phyloP scores from a whole-genome alignment of 2,888 invertebrate genomes.

The Aethes cnicana region DNA sequence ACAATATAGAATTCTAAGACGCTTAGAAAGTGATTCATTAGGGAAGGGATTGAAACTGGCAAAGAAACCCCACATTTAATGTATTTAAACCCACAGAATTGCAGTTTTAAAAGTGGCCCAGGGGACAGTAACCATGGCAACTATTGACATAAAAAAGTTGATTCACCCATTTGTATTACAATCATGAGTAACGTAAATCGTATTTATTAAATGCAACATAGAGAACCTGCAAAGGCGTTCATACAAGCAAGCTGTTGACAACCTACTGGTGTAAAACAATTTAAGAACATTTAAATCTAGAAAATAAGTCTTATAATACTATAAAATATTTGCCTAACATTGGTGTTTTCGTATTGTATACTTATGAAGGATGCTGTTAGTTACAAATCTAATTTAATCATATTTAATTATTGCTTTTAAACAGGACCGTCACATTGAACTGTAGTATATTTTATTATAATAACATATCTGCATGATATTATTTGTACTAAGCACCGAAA shows the following conservation, averaged over 20 bases:
- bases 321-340: conserved; percentile 19
- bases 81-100: too few species aligned
- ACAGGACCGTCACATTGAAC: conserved; percentile 1
- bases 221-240: too few species aligned
- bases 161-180: too few species aligned
- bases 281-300: conserved; percentile 14
- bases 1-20: too few species aligned
- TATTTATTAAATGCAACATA: background rate
- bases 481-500: conserved; percentile 32
- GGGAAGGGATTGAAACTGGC: too few species aligned
- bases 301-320: conserved; percentile 27
- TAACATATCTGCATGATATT: conserved; percentile 8
- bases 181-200: too few species aligned
- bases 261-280: conserved; percentile 1
- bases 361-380: conserved; percentile 29
- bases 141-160: too few species aligned
- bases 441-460: conserved; percentile 1
- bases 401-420: conserved; percentile 29
- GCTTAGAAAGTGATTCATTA: too few species aligned
- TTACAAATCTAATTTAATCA: conserved; percentile 23
- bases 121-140: too few species aligned
- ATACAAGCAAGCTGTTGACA: background rate
- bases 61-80: too few species aligned
- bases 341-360: conserved; percentile 23
- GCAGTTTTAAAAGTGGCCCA: too few species aligned